Evolutionary conservation across 30 jellyfish, hydroid and myxozoan species (phyloP), one percentile per base, ranked within the genome.

Genomic region (Euphysa ruthae): DNA sequence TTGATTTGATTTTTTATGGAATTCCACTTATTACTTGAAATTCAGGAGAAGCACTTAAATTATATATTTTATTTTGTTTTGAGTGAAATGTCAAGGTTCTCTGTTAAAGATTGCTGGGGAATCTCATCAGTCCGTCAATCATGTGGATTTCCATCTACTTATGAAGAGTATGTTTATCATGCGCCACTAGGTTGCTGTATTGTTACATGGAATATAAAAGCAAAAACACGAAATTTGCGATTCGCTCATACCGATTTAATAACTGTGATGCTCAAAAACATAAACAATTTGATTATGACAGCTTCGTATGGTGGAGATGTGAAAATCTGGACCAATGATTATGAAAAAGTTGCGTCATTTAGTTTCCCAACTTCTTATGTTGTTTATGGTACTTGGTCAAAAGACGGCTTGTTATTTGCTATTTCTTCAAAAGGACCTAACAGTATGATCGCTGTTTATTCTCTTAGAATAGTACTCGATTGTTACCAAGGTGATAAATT

Each of bases 111-210:
- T 29, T 28, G 84, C 19, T 88, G 94, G 94, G 97, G 97, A 15
- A 74, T 88, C 61, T 88, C 84, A 15, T 58, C 91, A 20, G 20
- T 79, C 4, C 70, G 97, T 24, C 94, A 66, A 43, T 43, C 82
- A 20, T 83, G 93, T 6, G 97, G 97, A 1, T 88, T 88, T 63
- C 91, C 94, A 23, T 33, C 62, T 26, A 80, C 75, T 1, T 32
- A 1, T n/a, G 33, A 69, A 33, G 26, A 77, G 0, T 54, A 44
- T 13, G 42, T 60, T 1, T 78, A 68, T 54, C 82, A 49, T 34
- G 82, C 95, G 24, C 92, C 97, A 15, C 72, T 88, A 16, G 97
- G 94, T 14, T 73, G 93, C 33, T 79, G 81, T 32, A 52, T 88
- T n/a, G 93, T 73, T 4, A 42, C 22, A 6, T 88, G 97, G 97